Evolutionary conservation across 2,113 vertebrate genomes (phyloP).

Genomic region (Mesoclemmys tuberculata): DNA sequence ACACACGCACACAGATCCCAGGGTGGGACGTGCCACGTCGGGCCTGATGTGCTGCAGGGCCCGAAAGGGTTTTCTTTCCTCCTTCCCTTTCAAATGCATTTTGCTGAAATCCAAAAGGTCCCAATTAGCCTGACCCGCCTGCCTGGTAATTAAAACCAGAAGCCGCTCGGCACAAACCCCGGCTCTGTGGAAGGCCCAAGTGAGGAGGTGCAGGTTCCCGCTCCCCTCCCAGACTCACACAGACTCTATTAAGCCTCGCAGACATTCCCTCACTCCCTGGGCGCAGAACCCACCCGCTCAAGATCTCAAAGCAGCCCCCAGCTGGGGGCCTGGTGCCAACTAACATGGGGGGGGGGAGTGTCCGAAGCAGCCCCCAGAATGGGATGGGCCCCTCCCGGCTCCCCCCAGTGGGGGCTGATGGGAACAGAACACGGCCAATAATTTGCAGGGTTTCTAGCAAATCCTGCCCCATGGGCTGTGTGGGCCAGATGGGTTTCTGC

Average conservation of each 20-base stretch:
- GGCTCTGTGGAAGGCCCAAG: not conserved
- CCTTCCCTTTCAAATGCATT: not conserved
- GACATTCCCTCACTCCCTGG: constrained; percentile 48
- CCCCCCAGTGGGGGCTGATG: not conserved
- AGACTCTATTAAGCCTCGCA: constrained; percentile 8
- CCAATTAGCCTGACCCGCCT: constrained; percentile 52
- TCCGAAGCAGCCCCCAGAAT: not conserved
- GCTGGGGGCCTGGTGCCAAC: not conserved
- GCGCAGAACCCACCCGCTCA: not conserved
- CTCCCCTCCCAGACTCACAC: not conserved
- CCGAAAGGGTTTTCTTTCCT: constrained; percentile 1
- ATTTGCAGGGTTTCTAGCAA: not conserved
- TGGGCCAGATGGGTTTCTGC: not conserved
- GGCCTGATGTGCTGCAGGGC: not conserved
- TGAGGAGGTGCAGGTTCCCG: not conserved
- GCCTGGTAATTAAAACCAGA: constrained; percentile 59
- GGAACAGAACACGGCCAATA: not conserved
- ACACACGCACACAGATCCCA: not conserved
- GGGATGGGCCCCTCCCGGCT: not conserved
- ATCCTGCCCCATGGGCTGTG: not conserved
- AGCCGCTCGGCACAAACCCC: not conserved
- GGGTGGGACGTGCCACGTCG: not conserved
- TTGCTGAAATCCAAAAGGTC: constrained; percentile 39
- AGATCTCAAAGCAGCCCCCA: not conserved
- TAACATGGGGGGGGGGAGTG: constrained; percentile 40